Base-by-base conservation (phyloP, 2,888 invertebrate species). In the Drosophila borealis region DNA sequence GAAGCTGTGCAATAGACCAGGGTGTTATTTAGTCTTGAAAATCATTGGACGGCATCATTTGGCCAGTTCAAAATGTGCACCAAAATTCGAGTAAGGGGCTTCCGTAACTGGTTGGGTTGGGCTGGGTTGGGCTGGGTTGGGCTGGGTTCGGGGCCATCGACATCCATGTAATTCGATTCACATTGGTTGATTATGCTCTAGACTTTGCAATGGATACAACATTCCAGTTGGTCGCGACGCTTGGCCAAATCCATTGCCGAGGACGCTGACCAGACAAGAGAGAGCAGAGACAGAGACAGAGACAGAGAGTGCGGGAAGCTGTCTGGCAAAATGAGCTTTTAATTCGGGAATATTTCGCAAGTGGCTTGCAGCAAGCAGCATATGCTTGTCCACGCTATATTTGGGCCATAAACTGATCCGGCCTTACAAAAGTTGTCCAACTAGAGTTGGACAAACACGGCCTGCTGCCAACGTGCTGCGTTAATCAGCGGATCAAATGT, bases 121-220 rank as follows among this genome's bases (percentile, higher is more conserved):
- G 2, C 17, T 5, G 45, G 49, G 57, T 39, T 41, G n/a, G n/a
- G 14, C 4, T 13, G 29, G 29, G 8, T 10, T 14, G 14, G 29
- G 2, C 17, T 5, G 45, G 49, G 57, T 39, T 41, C 66, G 8
- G 8, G 29, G 29, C 29, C 29, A 49, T 50, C 66, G 54, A 66
- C 54, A 54, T 46, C 65, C 49, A 37, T 54, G 37, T 54, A 34
- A 56, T 44, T 72, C 53, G 59, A 66, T 60, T 56, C 66, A 53
- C 48, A 66, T 62, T 73, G 68, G 61, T 68, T 68, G 67, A 73
- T 67, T 71, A 53, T 67, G 49, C 49, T 36, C 56, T 49, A 44
- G 53, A 60, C 45, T 36, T 65, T 25, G 34, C 19, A 14, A 17
- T 36, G 37, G 69, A 39, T 13, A 9, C 39, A n/a, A 25, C 8